Evolutionary conservation across 2,888 invertebrate genomes (phyloP), one percentile per base, ranked within the genome.

Genomic region (Caenorhabditis angaria): DNA sequence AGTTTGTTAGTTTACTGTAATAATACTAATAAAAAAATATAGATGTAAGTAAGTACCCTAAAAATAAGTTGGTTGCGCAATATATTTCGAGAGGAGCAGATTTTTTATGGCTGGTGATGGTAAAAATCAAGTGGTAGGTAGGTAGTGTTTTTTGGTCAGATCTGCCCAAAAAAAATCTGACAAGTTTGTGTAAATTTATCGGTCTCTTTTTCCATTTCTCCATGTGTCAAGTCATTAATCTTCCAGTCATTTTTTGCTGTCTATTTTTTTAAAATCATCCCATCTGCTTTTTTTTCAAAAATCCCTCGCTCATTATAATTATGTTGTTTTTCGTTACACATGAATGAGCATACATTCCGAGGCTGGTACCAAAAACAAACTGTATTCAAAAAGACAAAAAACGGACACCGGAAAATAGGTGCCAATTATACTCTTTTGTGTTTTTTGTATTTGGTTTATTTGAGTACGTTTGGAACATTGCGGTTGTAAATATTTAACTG

Each of bases 261-360:
- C 18, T 41, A 41, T 41, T 18, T 41, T 14, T 41, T n/a, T n/a
- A n/a, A n/a, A n/a, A n/a, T n/a, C n/a, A n/a, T n/a, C 18, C 41
- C 41, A 41, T 41, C 41, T 41, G 41, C 18, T 41, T 3, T 41
- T 41, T 41, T 41, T 41, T 14, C 41, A 10, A 41, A 41, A 18
- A 41, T n/a, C n/a, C n/a, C n/a, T n/a, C n/a, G n/a, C n/a, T n/a
- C n/a, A 41, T 41, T 41, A 41, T 41, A 41, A 41, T 41, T 41
- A 41, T 6, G 6, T 41, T 41, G 41, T 41, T 41, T 41, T 41
- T 41, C n/a, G 41, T 41, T 18, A 41, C 41, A 41, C 41, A 41
- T 41, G 8, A 18, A 12, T 41, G 41, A 41, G 41, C 41, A 41
- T 14, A 41, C 41, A 41, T 41, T 41, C 41, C 41, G 41, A 41